These are phyloP conservation scores for Heteropelma amictum DNA, from an alignment of 2,888 invertebrate genomes.

Conservation along the genomic window DNA sequence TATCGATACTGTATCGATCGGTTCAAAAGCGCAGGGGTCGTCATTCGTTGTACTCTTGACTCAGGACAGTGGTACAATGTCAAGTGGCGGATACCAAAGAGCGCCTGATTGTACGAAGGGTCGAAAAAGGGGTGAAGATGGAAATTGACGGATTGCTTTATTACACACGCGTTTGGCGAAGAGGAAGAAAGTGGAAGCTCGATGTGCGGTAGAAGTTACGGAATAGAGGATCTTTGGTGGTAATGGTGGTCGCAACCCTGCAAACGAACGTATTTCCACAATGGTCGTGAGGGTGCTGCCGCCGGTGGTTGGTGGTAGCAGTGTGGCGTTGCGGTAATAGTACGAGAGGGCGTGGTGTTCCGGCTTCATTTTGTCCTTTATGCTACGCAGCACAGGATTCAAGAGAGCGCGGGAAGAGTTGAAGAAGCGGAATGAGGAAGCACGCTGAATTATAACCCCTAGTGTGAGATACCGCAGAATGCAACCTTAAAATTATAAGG, in stretches of 20 bases:
- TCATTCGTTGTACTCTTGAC: too few species aligned
- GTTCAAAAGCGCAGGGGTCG: too few species aligned
- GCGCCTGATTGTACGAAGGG: too few species aligned
- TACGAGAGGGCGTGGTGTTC: conserved; percentile 69
- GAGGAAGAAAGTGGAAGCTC: conserved; percentile 27
- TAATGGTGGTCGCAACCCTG: conserved; percentile 51
- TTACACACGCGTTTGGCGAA: not conserved
- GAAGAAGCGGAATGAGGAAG: conserved; percentile 61
- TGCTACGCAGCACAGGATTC: conserved; percentile 57
- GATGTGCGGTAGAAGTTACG: conserved; percentile 58
- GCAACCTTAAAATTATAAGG: conserved; percentile 76
- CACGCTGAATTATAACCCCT: conserved; percentile 75
- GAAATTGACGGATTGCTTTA: conserved; percentile 13
- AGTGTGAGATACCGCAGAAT: conserved; percentile 76
- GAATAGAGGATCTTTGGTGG: conserved; percentile 60
- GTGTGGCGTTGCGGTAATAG: conserved; percentile 55
- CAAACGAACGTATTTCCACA: conserved; percentile 5
- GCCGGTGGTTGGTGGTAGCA: conserved; percentile 58
- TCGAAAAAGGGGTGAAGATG: not conserved
- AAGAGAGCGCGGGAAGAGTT: conserved; percentile 51
- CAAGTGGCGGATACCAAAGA: too few species aligned
- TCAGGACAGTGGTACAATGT: too few species aligned
- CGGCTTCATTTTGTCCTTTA: conserved; percentile 76
- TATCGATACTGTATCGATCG: too few species aligned
- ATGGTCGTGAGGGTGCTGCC: conserved; percentile 36